Percentiles rank a stretch among this genome's conserved stretches.
Evolutionary conservation across 2,113 vertebrate genomes (phyloP).

Genomic region (Fregata magnificens): DNA sequence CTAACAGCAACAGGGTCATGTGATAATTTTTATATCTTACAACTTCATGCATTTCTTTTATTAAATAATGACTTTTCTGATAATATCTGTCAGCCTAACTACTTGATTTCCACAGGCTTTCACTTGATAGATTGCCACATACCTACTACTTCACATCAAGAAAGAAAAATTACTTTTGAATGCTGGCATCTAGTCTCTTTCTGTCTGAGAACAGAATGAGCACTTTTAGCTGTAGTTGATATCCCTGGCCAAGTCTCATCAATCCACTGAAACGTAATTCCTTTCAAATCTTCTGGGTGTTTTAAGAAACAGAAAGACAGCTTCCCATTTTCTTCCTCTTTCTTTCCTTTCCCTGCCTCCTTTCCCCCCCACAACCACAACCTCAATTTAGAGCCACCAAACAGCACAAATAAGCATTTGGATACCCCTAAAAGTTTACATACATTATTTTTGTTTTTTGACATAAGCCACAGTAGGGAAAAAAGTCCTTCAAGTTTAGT

Average conservation of each 20-base stretch:
- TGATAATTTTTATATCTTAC: not conserved
- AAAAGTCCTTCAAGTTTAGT: not conserved
- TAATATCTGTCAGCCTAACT: not conserved
- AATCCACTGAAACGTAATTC: not conserved
- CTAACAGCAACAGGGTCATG: not conserved
- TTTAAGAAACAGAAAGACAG: not conserved
- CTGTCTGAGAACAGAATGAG: not conserved
- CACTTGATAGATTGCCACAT: not conserved
- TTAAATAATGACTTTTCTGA: not conserved
- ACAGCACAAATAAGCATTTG: not conserved
- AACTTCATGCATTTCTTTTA: not conserved
- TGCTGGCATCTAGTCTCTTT: not conserved
- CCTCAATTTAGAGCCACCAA: not conserved
- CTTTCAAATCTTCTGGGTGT: not conserved
- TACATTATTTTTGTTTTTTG: not conserved
- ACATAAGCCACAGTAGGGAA: accelerated
- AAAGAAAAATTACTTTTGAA: not conserved
- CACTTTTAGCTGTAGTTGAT: not conserved
- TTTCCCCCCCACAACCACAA: not conserved
- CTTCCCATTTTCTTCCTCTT: not conserved
- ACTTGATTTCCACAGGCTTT: not conserved
- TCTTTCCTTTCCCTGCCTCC: not conserved
- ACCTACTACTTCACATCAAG: not conserved
- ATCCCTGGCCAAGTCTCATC: not conserved
- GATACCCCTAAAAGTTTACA: not conserved